Conservation (phyloP, 2,113 vertebrate genomes). For the Stegostoma tigrinum region DNA sequence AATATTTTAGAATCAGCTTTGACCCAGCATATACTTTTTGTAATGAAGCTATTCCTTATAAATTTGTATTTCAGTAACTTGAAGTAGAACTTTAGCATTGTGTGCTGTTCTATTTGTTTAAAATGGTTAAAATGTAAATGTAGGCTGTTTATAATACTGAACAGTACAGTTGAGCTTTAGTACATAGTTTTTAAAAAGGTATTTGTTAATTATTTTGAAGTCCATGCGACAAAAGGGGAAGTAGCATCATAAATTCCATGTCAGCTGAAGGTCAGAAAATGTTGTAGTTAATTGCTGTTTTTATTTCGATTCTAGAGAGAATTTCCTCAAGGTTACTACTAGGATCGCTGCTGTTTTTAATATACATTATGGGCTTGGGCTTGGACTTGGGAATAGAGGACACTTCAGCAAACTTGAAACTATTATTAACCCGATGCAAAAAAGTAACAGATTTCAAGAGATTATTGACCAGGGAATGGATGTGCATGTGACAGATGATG, state of each 20-base stretch:
- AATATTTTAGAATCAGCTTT: neutral
- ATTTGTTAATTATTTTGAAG: neutral
- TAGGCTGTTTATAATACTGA: neutral
- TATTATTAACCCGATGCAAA: no score
- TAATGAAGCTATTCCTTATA: neutral
- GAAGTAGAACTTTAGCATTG: neutral
- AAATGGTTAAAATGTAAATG: neutral
- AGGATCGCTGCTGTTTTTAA: neutral
- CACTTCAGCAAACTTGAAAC: neutral
- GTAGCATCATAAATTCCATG: neutral
- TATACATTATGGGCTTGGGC: neutral
- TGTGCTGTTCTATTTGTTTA: neutral
- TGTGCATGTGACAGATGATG: no score
- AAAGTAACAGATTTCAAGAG: no score
- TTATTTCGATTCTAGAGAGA: neutral
- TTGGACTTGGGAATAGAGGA: neutral
- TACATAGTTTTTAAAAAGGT: neutral
- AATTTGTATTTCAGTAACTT: neutral
- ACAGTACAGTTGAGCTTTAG: neutral
- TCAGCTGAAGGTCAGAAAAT: neutral
- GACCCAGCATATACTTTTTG: neutral
- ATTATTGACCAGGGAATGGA: no score
- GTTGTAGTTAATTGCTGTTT: neutral
- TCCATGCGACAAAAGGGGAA: neutral
- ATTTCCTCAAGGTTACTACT: neutral